Percentiles rank a stretch among this genome's conserved stretches.
Evolutionary conservation across 2,113 vertebrate species (phyloP).

Genomic region (Oriolus oriolus): DNA sequence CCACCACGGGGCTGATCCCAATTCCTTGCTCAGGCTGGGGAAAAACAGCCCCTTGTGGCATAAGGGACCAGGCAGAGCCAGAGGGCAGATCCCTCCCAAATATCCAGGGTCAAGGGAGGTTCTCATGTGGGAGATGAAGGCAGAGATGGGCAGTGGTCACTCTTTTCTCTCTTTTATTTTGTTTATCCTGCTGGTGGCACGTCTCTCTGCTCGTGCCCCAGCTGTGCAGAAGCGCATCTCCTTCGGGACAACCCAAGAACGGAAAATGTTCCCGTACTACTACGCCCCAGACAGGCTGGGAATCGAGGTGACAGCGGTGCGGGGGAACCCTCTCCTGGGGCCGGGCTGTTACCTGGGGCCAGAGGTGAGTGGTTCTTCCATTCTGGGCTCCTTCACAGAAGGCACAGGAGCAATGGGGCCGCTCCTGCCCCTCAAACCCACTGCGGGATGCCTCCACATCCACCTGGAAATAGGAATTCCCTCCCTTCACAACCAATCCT

Average conservation of each 20-base stretch:
- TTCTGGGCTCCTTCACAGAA: not conserved
- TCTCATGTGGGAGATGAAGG: not conserved
- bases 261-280: constrained; percentile 70
- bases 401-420: not conserved
- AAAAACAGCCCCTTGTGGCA: not conserved
- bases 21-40: not conserved
- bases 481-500: no score
- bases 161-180: no score
- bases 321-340: constrained; percentile 46
- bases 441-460: not conserved
- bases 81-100: not conserved
- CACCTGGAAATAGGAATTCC: not conserved
- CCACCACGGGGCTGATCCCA: rapidly evolving
- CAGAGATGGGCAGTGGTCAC: not conserved
- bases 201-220: not conserved
- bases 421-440: not conserved
- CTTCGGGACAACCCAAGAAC: constrained; percentile 74
- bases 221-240: not conserved
- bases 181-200: not conserved
- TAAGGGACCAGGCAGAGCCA: not conserved
- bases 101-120: not conserved
- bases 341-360: constrained; percentile 76
- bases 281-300: constrained; percentile 66
- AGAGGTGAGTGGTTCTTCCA: constrained; percentile 54
- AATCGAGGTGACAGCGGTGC: not conserved